These are phyloP conservation scores for Aphyosemion australe DNA, from an alignment of 2,113 vertebrate species.

Conservation along the genomic window DNA sequence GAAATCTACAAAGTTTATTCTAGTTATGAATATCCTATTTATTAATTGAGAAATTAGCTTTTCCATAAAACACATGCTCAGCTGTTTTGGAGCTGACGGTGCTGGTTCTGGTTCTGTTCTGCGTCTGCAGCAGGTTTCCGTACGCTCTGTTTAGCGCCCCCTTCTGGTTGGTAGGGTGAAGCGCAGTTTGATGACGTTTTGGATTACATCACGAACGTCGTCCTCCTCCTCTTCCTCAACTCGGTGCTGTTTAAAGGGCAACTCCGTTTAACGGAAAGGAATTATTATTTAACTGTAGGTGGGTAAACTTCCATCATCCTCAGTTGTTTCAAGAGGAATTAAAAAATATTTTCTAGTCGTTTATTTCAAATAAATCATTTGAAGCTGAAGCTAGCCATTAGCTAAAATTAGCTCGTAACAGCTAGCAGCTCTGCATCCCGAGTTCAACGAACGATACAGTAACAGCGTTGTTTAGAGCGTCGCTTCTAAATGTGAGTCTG, in stretches of 20 bases:
- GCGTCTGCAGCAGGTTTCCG: no score
- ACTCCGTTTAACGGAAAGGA: constrained; percentile 26
- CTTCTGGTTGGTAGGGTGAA: constrained; percentile 20
- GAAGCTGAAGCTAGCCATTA: constrained; percentile 22
- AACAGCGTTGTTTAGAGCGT: accelerated
- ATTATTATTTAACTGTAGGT: constrained; percentile 35
- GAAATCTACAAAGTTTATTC: no score
- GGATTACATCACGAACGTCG: constrained; percentile 8
- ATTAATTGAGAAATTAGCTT: no score
- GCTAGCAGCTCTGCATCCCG: not conserved
- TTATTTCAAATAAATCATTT: not conserved
- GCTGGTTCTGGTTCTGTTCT: no score
- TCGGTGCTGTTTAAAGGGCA: constrained; percentile 14
- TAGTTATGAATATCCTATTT: no score
- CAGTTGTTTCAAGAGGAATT: not conserved
- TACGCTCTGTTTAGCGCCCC: constrained; percentile 4
- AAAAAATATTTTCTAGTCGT: accelerated
- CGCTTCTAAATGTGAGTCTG: accelerated
- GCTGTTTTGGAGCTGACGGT: no score
- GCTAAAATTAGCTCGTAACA: not conserved
- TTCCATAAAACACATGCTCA: no score
- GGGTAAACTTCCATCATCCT: constrained; percentile 1
- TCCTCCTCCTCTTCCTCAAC: constrained; percentile 2
- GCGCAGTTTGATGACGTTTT: constrained; percentile 7
- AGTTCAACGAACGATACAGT: not conserved